Evolutionary conservation across 2,888 invertebrate genomes (phyloP).

Genomic region (Idaea biselata): DNA sequence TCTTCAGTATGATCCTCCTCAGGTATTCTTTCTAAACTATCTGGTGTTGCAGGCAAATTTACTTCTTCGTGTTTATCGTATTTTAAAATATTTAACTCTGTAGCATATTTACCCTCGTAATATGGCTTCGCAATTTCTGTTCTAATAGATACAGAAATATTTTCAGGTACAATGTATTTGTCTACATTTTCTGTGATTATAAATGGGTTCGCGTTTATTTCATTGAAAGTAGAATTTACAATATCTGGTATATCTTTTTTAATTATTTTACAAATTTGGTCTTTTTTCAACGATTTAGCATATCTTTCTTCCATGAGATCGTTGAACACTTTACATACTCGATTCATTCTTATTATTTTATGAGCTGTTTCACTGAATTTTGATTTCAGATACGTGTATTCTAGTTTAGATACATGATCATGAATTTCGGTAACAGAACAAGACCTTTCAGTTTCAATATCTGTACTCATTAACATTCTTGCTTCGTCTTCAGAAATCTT

Average conservation of each 20-base stretch:
- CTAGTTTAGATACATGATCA: conserved; percentile 19
- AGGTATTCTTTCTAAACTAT: conserved; percentile 42
- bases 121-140: conserved; percentile 49
- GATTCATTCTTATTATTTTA: conserved; percentile 56
- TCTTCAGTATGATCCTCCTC: conserved; percentile 43
- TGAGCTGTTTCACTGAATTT: conserved; percentile 53
- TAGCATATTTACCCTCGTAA: conserved; percentile 19
- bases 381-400: not conserved
- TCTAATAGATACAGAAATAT: conserved; percentile 59
- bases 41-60: conserved; percentile 30
- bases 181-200: conserved; percentile 46
- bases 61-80: conserved; percentile 21
- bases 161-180: conserved; percentile 65
- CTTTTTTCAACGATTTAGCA: conserved; percentile 23
- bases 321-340: conserved; percentile 57
- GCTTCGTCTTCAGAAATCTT: conserved; percentile 72
- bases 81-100: conserved; percentile 18
- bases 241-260: conserved; percentile 68
- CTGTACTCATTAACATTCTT: conserved; percentile 57
- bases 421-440: conserved; percentile 30
- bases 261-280: conserved; percentile 32
- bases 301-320: conserved; percentile 38
- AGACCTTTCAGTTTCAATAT: conserved; percentile 33
- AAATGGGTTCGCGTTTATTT: conserved; percentile 46
- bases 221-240: conserved; percentile 69